Base-by-base conservation (phyloP, 2,888 invertebrate genomes). In the Latrodectus elegans region DNA sequence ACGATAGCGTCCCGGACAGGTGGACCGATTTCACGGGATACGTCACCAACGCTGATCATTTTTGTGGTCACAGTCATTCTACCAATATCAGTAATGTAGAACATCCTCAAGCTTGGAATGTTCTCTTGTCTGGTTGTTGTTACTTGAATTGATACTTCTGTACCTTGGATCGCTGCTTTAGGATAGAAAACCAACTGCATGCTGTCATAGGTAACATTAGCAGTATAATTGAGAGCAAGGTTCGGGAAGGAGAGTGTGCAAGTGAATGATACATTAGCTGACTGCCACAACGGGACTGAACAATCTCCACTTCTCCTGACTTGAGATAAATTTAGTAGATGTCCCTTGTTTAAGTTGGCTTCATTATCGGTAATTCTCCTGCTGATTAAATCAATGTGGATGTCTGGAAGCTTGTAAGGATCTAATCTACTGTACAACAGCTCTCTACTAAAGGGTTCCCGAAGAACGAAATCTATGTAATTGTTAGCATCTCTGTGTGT, bases 171-270 rank as follows among this genome's bases (percentile, higher is more conserved):
- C 1, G 38, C n/a, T 8, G 73, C 78, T 10, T 65, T 65, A 10
- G 84, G 84, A 38, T 84, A 84, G n/a, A 84, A 84, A 51, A 55
- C 11, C 52, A 84, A 14, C 15, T 84, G 67, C 49, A 84, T 67
- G 60, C 77, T 78, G 26, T 84, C 84, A 51, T 77, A 84, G 11
- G 77, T 55, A 12, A 68, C 84, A 49, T 84, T 78, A n/a, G 84
- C 78, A 22, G 78, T 84, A 65, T 84, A 84, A 12, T 78, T 84
- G 17, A 78, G 38, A 14, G 53, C 17, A 15, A 84, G 15, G 10
- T 72, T 3, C 4, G 55, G 65, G 49, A 84, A 84, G 1, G 55
- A 9, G 52, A 84, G 84, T 9, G 65, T 53, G 15, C 84, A 84
- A 1, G 49, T 78, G 26, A 84, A 84, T 51, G 84, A 67, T 9